Evolutionary conservation across 2,888 invertebrate species (phyloP).

Genomic region (Muschampia plurimacula): DNA sequence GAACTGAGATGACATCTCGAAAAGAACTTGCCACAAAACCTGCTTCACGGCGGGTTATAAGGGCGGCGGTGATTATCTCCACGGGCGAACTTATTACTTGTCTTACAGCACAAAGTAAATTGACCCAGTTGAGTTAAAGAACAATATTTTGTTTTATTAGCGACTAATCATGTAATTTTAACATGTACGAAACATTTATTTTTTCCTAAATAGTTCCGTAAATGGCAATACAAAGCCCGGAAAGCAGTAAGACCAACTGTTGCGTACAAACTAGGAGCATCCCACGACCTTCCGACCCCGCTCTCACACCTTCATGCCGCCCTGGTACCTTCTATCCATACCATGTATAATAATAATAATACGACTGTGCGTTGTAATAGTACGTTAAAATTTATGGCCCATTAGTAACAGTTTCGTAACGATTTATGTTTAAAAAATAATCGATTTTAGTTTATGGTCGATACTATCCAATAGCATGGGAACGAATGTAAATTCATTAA

Average conservation of each 20-base stretch:
- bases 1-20: too few relatives aligned
- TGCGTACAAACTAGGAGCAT: conserved; percentile 39
- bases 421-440: conserved; percentile 20
- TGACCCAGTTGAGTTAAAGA: too few relatives aligned
- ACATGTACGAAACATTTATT: not conserved
- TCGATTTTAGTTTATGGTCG: conserved; percentile 10
- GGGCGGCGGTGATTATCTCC: too few relatives aligned
- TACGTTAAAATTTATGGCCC: conserved; percentile 30
- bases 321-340: conserved; percentile 32
- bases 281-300: conserved; percentile 48
- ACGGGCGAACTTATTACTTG: too few relatives aligned
- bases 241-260: conserved; percentile 30
- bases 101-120: too few relatives aligned
- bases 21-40: too few relatives aligned
- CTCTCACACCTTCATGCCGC: conserved; percentile 37
- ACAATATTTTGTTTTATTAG: too few relatives aligned
- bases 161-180: too few relatives aligned
- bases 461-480: not conserved
- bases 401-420: conserved; percentile 31
- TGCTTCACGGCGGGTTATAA: too few relatives aligned
- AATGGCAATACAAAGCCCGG: conserved; percentile 26
- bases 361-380: conserved; percentile 21
- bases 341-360: conserved; percentile 21
- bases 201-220: conserved; percentile 11
- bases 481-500: not conserved